Evolutionary conservation across 1,140 invertebrate genomes (phyloP), one percentile per base, ranked within the genome.

Genomic region (Brachionus calyciflorus): DNA sequence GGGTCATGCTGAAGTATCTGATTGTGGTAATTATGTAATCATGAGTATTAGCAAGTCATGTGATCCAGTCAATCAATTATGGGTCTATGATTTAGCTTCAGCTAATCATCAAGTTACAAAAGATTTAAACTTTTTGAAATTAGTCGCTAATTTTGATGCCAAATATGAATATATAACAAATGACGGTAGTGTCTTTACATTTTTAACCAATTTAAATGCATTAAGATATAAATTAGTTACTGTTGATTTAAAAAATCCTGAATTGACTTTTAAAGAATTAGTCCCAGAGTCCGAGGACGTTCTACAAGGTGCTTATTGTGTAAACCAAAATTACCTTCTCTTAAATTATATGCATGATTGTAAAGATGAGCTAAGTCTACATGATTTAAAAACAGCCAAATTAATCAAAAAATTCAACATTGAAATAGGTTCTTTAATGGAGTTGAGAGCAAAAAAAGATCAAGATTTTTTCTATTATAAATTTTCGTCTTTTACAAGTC

Each of bases 121-220:
- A 81, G 53, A 82, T 79, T 33, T 83, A 83, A 63, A 88, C 87
- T 80, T 86, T 83, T 70, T 87, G 83, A 76, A 87, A 91, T 63
- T 97, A 80, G 89, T 98, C 28, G 89, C 91, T 79, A 91, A 92
- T 84, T 91, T 95, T 83, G 93, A 97, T 85, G 92, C 93, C 19
- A 93, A 96, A 86, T 98, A 94, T 86, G 91, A 95, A 90, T 97
- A 95, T 83, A 87, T 98, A 14, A 93, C 93, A 19, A 97, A 96
- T 85, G 89, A 91, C 79, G 93, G 90, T 9, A 87, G 89, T 0
- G 88, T 91, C 78, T 91, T 91, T 78, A 89, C 93, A 80, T 93
- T 99, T 82, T 89, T 91, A 26, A 98, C 96, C 28, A 98, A 98
- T 84, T 92, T 93, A 86, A 89, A 93, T 85, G 92, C 96, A 14